Base-by-base conservation (phyloP, 2,797 vertebrate species). In the Carduelis carduelis region DNA sequence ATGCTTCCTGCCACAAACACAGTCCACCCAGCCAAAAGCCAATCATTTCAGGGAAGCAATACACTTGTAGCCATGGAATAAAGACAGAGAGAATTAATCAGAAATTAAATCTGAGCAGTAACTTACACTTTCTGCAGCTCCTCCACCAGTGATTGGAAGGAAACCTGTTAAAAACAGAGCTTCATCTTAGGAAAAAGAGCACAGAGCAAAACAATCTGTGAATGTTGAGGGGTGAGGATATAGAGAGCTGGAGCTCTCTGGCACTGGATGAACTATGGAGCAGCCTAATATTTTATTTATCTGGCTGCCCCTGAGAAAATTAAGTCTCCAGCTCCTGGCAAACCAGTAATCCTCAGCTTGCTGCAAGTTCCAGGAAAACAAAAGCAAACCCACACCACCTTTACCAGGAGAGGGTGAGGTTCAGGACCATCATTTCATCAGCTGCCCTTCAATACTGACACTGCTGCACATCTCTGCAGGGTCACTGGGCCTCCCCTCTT, bases 71-170 rank as follows among this genome's bases (percentile, higher is more conserved):
- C 26, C 24, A 16, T 10, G 6, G 61, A 85, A 85, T 52, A 69
- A 68, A 71, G 53, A 55, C 41, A 60, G 24, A 61, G 23, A 63
- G 59, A 72, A 86, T 17, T 20, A 90, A 86, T 11, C 21, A 85
- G 49, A 76, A 85, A 52, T 37, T 27, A 49, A 69, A 98, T 57
- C 44, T 75, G 50, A 34, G 59, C 50, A 69, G 30, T 35, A 71
- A 94, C 99, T 98, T 98, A 99, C 99, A 97, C 98, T 98, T 95
- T 98, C 95, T 99, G 98, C 50, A 99, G 98, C 83, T 99, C 99
- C 95, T 99, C 98, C 91, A 99, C 96, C 89, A 98, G 70, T 9
- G 98, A 98, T 7, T 98, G 98, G 85, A 99, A 98, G 52, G 98
- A 98, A 91, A 98, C 98, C 99, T 99, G 76, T 93, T 83, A 24